Percentiles rank a stretch among this genome's conserved stretches.
Evolutionary conservation across 2,888 invertebrate species (phyloP).

Genomic region (Idaea biselata): DNA sequence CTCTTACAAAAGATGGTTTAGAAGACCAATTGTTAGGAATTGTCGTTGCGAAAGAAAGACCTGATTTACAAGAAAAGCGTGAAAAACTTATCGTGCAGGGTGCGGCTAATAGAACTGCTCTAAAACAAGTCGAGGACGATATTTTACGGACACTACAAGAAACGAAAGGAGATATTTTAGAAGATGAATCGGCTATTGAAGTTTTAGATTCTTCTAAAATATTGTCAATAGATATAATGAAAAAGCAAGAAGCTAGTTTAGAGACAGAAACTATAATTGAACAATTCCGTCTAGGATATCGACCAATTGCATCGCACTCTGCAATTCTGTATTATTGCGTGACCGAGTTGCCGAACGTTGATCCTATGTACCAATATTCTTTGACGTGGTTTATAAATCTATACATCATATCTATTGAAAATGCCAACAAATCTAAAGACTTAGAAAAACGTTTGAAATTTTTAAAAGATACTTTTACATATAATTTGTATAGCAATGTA

Average conservation of each 20-base stretch:
- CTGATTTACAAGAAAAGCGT: conserved; percentile 90
- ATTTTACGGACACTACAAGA: conserved; percentile 91
- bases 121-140: conserved; percentile 93
- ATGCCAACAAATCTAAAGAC: conserved; percentile 86
- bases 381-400: conserved; percentile 92
- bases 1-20: conserved; percentile 89
- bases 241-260: conserved; percentile 88
- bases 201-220: conserved; percentile 92
- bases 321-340: conserved; percentile 91
- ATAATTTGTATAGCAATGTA: conserved; percentile 89
- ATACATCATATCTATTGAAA: conserved; percentile 88
- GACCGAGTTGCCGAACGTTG: conserved; percentile 90
- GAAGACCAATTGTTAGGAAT: conserved; percentile 92
- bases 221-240: conserved; percentile 89
- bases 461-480: conserved; percentile 88
- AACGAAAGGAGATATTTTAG: conserved; percentile 92
- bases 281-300: conserved; percentile 86
- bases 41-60: conserved; percentile 91
- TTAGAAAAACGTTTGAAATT: conserved; percentile 85
- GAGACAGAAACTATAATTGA: conserved; percentile 90
- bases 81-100: conserved; percentile 89
- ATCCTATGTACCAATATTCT: conserved; percentile 95
- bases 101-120: conserved; percentile 88
- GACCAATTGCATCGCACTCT: conserved; percentile 89
- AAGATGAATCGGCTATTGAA: conserved; percentile 94